Conservation (phyloP, 2,797 vertebrate species). For the Carapus acus region DNA sequence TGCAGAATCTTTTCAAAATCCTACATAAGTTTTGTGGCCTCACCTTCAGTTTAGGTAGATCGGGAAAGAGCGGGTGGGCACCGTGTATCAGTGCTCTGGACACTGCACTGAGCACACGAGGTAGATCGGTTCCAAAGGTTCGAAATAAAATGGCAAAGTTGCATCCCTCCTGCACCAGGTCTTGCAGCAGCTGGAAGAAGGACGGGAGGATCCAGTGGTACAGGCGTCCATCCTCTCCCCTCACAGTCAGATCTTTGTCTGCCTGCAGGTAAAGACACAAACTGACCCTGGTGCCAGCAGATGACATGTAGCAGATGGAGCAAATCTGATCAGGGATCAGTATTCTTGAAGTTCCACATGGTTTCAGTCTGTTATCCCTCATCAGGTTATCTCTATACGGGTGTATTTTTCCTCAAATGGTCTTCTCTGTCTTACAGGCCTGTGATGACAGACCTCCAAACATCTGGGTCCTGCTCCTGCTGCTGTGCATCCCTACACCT, state of each 20-base stretch:
- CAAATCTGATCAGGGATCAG: too few species aligned
- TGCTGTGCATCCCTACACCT: too few species aligned
- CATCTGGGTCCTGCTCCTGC: too few species aligned
- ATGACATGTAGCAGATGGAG: too few species aligned
- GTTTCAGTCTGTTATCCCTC: too few species aligned
- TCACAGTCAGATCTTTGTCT: conserved; percentile 68
- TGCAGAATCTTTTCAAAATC: too few species aligned
- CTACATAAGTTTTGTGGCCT: not conserved
- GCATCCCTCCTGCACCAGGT: conserved; percentile 65
- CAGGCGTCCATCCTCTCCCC: conserved; percentile 65
- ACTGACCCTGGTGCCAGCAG: too few species aligned
- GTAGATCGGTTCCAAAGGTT: conserved; percentile 81
- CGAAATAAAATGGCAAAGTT: conserved; percentile 79
- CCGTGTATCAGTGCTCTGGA: conserved; percentile 67
- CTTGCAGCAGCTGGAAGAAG: conserved; percentile 81
- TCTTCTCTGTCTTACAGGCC: too few species aligned
- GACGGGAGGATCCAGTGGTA: conserved; percentile 87
- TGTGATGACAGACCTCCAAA: too few species aligned
- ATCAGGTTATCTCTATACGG: too few species aligned
- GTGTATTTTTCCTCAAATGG: too few species aligned
- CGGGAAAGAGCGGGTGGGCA: conserved; percentile 79
- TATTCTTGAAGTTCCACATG: too few species aligned
- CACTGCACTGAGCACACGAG: conserved; percentile 67
- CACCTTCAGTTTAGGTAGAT: conserved; percentile 75
- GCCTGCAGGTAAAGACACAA: conserved; percentile 38